These are phyloP conservation scores for Propithecus coquereli DNA, from an alignment of 2,113 vertebrate genomes.

Conservation along the genomic window DNA sequence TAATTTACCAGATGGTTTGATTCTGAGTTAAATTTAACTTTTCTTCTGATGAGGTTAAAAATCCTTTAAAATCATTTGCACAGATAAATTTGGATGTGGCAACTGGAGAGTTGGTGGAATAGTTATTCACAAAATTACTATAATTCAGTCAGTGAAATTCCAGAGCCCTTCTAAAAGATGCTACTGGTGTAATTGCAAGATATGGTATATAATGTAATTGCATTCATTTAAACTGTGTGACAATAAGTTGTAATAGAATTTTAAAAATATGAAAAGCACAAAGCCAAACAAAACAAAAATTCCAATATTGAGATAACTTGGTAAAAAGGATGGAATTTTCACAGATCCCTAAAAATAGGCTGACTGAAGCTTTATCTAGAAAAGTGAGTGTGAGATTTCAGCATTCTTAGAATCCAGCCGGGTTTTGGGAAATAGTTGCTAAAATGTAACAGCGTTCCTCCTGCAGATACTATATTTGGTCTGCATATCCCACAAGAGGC, in stretches of 20 bases:
- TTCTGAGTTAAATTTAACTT: neutral
- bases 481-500: slow-evolving; percentile 22
- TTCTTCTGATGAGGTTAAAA: slow-evolving; percentile 27
- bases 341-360: slow-evolving; percentile 15
- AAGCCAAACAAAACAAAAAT: slow-evolving; percentile 53
- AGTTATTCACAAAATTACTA: slow-evolving; percentile 49
- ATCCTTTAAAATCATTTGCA: slow-evolving; percentile 35
- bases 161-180: slow-evolving; percentile 53
- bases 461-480: slow-evolving; percentile 58
- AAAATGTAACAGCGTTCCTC: slow-evolving; percentile 62
- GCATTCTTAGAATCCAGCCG: slow-evolving; percentile 35
- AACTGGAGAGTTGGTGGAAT: neutral
- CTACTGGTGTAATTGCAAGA: neutral
- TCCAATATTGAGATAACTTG: slow-evolving; percentile 22
- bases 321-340: slow-evolving; percentile 18
- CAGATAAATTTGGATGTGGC: slow-evolving; percentile 10
- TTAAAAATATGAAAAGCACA: neutral
- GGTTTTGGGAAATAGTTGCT: slow-evolving; percentile 50
- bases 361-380: neutral
- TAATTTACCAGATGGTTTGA: neutral
- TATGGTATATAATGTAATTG: neutral
- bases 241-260: neutral
- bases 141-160: slow-evolving; percentile 29
- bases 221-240: neutral
- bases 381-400: slow-evolving; percentile 36